phyloP scores from a whole-genome alignment of 92 coral and sea anemone species.

The Pocillopora meandrina region DNA sequence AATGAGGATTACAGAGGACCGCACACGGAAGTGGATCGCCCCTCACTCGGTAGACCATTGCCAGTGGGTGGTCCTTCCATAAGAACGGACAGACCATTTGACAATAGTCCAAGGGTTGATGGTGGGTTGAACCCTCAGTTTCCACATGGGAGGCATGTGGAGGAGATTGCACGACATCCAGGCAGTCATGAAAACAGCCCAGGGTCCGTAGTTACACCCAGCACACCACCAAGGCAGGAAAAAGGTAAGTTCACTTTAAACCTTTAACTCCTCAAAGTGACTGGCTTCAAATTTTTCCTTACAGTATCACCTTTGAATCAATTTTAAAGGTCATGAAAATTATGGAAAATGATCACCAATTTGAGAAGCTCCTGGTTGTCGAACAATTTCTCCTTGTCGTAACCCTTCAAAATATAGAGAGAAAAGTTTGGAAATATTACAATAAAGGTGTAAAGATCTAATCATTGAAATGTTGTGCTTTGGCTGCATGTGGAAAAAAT shows the following conservation, averaged over 20 bases:
- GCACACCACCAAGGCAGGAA: conserved; percentile 38
- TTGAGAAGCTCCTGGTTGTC: too few relatives aligned
- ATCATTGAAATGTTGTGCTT: too few relatives aligned
- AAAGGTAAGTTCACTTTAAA: conserved; percentile 5
- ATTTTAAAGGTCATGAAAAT: too few relatives aligned
- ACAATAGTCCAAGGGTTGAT: conserved; percentile 34
- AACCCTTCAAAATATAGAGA: too few relatives aligned
- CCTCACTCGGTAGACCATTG: conserved; percentile 23
- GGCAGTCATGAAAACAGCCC: background rate
- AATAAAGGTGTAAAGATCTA: too few relatives aligned
- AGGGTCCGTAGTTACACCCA: background rate
- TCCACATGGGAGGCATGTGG: conserved; percentile 1
- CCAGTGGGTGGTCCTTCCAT: conserved; percentile 17
- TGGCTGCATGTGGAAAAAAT: too few relatives aligned
- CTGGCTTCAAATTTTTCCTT: too few relatives aligned
- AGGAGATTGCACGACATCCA: conserved; percentile 1
- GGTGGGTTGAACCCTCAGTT: conserved; percentile 7
- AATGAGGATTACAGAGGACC: conserved; percentile 57
- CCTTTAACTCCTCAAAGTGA: background rate
- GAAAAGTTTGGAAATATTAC: too few relatives aligned
- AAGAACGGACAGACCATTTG: conserved; percentile 27
- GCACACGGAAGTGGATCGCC: conserved; percentile 50
- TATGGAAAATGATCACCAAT: too few relatives aligned
- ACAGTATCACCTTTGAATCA: too few relatives aligned
- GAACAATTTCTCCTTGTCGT: too few relatives aligned